Evolutionary conservation across 2,888 invertebrate species (phyloP), one percentile per base, ranked within the genome.

Genomic region (Sesia bembeciformis): DNA sequence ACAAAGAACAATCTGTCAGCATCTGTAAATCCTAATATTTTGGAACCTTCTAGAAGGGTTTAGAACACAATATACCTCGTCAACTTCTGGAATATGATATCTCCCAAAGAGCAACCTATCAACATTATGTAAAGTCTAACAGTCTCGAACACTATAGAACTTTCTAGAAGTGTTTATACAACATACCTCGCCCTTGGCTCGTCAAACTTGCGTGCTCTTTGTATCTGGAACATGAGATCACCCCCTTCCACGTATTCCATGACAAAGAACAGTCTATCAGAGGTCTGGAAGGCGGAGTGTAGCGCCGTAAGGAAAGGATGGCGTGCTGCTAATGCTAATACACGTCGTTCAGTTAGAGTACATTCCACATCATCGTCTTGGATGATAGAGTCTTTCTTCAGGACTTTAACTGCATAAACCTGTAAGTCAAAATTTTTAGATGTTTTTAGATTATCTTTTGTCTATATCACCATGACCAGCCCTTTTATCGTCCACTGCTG

Each of bases 241-340:
- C 98, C 99, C 65, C 99, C 99, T 86, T 98, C 79, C 54, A 99
- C 98, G 86, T 98, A 99, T 90, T 99, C 99, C 99, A 99, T 99
- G 63, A 99, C 98, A 90, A 99, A 99, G 92, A 98, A 99, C 63
- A 99, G 91, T 6, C 97, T 94, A 81, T 98, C 98, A 86, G 94
- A 93, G 56, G 98, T 99, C 90, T 99, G 99, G 92, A 98, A 99
- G 90, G 97, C 98, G 76, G 95, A 97, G 91, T 97, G 97, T 71
- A 99, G 92, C 69, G 98, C 98, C 61, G 98, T 98, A 61, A 99
- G 93, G 91, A 99, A 99, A 56, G 99, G 99, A 90, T 99, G 99
- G 62, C 95, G 95, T 60, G 98, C 98, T n/a, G 98, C 97, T 74
- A 99, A 91, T 54, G 97, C 97, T 71, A 99, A 91, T 79, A 99